These are phyloP conservation scores for Protonibea diacanthus DNA, from an alignment of 2,797 vertebrate genomes.

Conservation along the genomic window DNA sequence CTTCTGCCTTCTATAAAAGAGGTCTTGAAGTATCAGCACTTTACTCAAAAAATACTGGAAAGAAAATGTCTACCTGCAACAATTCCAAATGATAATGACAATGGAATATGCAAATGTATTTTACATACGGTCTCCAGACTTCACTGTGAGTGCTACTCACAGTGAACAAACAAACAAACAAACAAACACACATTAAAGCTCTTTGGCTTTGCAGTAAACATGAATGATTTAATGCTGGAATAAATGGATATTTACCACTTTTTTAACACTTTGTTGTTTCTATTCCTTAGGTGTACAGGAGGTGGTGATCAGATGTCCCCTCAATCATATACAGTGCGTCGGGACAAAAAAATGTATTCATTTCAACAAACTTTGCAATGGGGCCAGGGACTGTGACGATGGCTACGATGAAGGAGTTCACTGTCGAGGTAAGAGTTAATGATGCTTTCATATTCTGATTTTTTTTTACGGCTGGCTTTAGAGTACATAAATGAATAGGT, in stretches of 20 bases:
- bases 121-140: constrained; percentile 21
- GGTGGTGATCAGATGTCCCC: constrained; percentile 89
- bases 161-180: background rate
- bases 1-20: constrained; percentile 38
- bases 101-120: constrained; percentile 41
- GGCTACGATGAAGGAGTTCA: constrained; percentile 95
- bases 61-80: constrained; percentile 36
- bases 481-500: constrained; percentile 50
- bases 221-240: constrained; percentile 28
- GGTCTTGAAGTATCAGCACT: constrained; percentile 63
- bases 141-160: background rate
- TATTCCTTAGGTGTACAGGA: constrained; percentile 88
- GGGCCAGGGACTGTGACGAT: constrained; percentile 91
- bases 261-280: constrained; percentile 39
- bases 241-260: background rate
- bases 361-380: constrained; percentile 95
- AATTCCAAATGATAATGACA: constrained; percentile 36
- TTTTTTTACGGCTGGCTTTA: constrained; percentile 36
- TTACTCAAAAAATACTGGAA: constrained; percentile 33
- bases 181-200: background rate
- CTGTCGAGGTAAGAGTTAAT: constrained; percentile 90
- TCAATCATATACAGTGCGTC: constrained; percentile 92
- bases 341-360: constrained; percentile 93
- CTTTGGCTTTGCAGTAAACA: constrained; percentile 15
- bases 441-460: constrained; percentile 14